Evolutionary conservation across 2,797 vertebrate genomes (phyloP).

Genomic region (Chelon auratus): DNA sequence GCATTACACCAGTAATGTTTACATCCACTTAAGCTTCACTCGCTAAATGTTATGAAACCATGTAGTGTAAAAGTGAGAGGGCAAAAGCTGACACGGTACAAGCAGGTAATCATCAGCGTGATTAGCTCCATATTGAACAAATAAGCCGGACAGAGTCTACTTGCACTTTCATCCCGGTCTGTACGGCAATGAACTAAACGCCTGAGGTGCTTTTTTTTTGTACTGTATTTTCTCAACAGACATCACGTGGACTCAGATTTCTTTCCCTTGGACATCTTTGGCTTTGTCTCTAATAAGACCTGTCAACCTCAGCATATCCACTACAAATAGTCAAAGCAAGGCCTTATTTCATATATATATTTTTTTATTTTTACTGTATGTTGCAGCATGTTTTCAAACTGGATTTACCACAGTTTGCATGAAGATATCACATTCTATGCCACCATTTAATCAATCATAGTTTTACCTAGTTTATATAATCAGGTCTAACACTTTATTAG

Average conservation of each 20-base stretch:
- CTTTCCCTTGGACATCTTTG: background rate
- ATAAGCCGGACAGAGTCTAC: slow-evolving; percentile 28
- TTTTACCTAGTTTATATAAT: background rate
- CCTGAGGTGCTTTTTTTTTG: background rate
- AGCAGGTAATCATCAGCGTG: slow-evolving; percentile 59
- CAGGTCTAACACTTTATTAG: background rate
- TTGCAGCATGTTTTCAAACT: background rate
- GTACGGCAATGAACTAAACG: slow-evolving; percentile 12
- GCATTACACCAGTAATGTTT: slow-evolving; percentile 48
- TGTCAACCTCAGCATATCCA: background rate
- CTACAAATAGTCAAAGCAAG: background rate
- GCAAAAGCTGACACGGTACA: slow-evolving; percentile 32
- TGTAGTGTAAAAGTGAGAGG: slow-evolving; percentile 62
- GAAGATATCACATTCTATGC: background rate
- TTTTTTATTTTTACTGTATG: background rate
- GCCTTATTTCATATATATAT: background rate
- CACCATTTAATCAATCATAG: background rate
- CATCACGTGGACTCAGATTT: background rate
- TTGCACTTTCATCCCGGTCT: slow-evolving; percentile 5
- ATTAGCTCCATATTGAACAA: slow-evolving; percentile 45
- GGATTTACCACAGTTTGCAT: background rate
- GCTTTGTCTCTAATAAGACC: background rate
- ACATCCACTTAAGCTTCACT: slow-evolving; percentile 55
- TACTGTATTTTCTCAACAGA: background rate
- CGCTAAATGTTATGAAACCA: slow-evolving; percentile 55